phyloP scores from a whole-genome alignment of 2,113 vertebrate genomes.

The Myiopsitta monachus region DNA sequence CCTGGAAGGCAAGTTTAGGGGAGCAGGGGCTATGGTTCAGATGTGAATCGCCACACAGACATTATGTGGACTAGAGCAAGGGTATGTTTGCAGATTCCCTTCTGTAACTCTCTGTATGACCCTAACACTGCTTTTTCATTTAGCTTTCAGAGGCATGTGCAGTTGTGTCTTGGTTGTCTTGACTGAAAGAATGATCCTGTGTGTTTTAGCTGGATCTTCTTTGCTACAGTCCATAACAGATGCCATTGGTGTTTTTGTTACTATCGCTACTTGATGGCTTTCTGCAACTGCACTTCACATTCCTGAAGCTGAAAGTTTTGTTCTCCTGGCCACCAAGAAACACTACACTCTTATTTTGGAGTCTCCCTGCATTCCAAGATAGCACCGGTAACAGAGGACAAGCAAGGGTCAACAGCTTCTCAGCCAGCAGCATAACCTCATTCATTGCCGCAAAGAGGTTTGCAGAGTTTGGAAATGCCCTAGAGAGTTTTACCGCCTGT shows the following conservation, averaged over 20 bases:
- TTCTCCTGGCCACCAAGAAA: slow-evolving; percentile 59
- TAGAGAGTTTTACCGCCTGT: background rate
- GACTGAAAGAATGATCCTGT: slow-evolving; percentile 31
- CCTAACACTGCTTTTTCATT: background rate
- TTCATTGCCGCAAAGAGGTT: slow-evolving; percentile 24
- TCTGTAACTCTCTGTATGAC: background rate
- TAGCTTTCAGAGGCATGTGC: background rate
- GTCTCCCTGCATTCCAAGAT: slow-evolving; percentile 62
- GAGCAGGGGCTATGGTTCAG: background rate
- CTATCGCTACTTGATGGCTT: slow-evolving; percentile 32
- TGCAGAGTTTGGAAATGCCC: slow-evolving; percentile 22
- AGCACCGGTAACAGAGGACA: slow-evolving; percentile 52
- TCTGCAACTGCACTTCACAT: slow-evolving; percentile 58
- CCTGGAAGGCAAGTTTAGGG: background rate
- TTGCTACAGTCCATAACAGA: slow-evolving; percentile 47
- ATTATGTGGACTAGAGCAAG: background rate
- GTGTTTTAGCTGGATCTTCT: slow-evolving; percentile 48
- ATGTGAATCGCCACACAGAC: background rate
- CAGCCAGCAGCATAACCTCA: slow-evolving; percentile 16
- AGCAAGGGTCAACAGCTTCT: slow-evolving; percentile 40
- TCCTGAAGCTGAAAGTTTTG: slow-evolving; percentile 63
- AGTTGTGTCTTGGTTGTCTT: background rate
- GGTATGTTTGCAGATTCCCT: background rate
- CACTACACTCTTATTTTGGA: slow-evolving; percentile 60
- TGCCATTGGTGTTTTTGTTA: slow-evolving; percentile 54